Evolutionary conservation across 1,140 invertebrate species (phyloP), one percentile per base, ranked within the genome.

Genomic region (Drosophila grimshawi): DNA sequence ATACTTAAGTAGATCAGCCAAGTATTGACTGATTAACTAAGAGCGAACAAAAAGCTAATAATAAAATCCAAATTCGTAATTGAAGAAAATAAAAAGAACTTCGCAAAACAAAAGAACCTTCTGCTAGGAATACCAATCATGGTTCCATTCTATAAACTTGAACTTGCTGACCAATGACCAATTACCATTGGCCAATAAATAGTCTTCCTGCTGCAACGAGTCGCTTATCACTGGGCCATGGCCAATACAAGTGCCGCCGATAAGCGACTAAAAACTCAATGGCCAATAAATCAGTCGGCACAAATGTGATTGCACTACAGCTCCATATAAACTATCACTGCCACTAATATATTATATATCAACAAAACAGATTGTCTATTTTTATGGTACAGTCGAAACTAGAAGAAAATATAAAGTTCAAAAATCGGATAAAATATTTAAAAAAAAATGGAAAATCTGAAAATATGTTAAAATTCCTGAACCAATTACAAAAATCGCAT

Each of bases 281-380:
- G 56, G 53, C 55, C 68, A 86, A 83, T 82, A 73, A 88, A 83
- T 88, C 82, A 79, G 79, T 56, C 64, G n/a, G 5, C 11, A 48
- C 48, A 61, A 39, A 72, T 63, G 30, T 56, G 37, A 53, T 62
- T 35, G 33, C 45, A 30, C 45, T 57, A 52, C 6, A 61, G 49
- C 39, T 7, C 4, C 35, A 57, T 48, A 48, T 32, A 53, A 43
- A 62, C 57, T 53, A 46, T 19, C 35, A n/a, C n/a, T 29, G 4
- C 46, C 45, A 51, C 27, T 29, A 19, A 19, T 43, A 32, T 48
- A 60, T 4, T 35, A 48, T 8, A 30, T 45, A 59, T 11, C 19
- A 10, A 19, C 33, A 30, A 32, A 29, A 30, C 30, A 32, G 30
- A 51, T 72, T 66, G 69, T 72, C 55, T 72, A 72, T 67, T 72